phyloP scores from a whole-genome alignment of 23 tunicate genomes.

The Halocynthia aurantium region DNA sequence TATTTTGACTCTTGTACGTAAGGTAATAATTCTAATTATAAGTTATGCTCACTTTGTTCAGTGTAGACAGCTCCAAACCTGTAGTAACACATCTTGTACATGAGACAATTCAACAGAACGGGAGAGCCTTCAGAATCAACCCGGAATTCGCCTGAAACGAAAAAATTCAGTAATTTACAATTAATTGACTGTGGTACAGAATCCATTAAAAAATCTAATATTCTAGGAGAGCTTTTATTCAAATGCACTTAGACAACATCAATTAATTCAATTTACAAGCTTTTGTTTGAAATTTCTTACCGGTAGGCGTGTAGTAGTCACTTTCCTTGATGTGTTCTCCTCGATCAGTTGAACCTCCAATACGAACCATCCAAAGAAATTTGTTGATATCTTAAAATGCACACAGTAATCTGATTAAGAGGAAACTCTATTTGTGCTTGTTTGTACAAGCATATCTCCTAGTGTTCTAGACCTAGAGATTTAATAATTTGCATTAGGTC shows the following conservation, averaged over 20 bases:
- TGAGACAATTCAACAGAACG: conserved; percentile 87
- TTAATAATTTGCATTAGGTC: too few species aligned
- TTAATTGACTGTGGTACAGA: too few species aligned
- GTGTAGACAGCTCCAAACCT: conserved; percentile 96
- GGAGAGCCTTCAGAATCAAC: conserved; percentile 97
- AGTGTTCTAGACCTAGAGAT: too few species aligned
- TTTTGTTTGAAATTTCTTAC: conserved; percentile 5
- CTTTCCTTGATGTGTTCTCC: conserved; percentile 85
- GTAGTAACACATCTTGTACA: conserved; percentile 99
- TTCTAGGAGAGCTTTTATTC: too few species aligned
- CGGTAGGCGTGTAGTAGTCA: conserved; percentile 88
- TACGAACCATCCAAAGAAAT: conserved; percentile 97
- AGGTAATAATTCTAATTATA: too few species aligned
- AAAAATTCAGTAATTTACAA: too few species aligned
- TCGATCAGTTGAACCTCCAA: conserved; percentile 83
- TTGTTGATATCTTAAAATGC: conserved; percentile 91
- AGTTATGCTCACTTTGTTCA: conserved; percentile 60
- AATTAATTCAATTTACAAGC: not conserved
- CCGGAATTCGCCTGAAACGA: conserved; percentile 58
- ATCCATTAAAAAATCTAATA: too few species aligned
- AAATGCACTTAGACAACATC: not conserved
- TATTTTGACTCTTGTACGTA: too few species aligned
- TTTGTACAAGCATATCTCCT: too few species aligned
- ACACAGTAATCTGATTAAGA: not conserved
- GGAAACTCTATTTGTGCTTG: not conserved